phyloP scores from a whole-genome alignment of 2,113 vertebrate genomes.

The Brachirus orientalis region DNA sequence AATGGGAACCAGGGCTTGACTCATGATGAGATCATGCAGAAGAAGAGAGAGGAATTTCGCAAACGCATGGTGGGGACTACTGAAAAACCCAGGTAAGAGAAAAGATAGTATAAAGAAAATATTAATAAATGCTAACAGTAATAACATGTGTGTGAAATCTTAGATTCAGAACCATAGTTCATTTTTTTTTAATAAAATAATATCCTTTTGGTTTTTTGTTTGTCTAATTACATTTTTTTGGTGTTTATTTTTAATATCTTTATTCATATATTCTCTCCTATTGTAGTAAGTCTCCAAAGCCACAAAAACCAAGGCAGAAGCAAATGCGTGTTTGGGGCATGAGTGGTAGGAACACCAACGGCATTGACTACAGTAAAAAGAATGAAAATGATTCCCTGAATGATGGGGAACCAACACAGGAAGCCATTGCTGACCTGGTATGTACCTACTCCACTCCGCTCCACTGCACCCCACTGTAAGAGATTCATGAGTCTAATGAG shows the following conservation, averaged over 20 bases:
- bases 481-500: background rate
- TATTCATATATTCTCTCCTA: background rate
- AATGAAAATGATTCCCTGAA: conserved; percentile 62
- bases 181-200: no score
- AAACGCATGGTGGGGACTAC: conserved; percentile 79
- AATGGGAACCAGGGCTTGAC: conserved; percentile 86
- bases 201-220: background rate
- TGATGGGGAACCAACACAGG: conserved; percentile 65
- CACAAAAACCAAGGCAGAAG: conserved; percentile 88
- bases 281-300: conserved; percentile 88
- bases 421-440: conserved; percentile 71
- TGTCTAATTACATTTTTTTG: conserved; percentile 1
- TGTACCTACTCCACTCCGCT: background rate
- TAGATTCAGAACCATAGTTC: no score
- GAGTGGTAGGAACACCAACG: conserved; percentile 84
- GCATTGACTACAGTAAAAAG: conserved; percentile 91
- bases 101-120: background rate
- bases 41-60: conserved; percentile 90
- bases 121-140: background rate
- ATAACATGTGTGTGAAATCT: no score
- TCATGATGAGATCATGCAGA: conserved; percentile 88
- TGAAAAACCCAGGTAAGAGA: conserved; percentile 85
- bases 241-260: background rate
- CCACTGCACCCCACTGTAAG: no score
- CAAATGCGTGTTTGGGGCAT: conserved; percentile 90